These are phyloP conservation scores for Gambusia holbrooki DNA, from an alignment of 2,113 vertebrate species.

Conservation along the genomic window DNA sequence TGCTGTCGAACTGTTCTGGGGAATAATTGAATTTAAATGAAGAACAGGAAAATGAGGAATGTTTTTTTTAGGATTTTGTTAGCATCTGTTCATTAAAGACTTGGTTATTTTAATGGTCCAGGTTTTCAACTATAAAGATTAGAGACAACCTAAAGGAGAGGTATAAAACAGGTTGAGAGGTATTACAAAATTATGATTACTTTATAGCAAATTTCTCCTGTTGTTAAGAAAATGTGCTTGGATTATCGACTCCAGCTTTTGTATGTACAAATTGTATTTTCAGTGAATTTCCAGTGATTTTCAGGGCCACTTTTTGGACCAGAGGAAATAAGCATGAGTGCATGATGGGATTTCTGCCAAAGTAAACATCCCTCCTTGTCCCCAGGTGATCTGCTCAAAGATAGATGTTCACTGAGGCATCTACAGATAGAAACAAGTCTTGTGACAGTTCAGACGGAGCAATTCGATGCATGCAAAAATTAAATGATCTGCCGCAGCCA, in stretches of 20 bases:
- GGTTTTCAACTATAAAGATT: conserved; percentile 52
- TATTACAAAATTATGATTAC: conserved; percentile 65
- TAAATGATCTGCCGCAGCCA: conserved; percentile 74
- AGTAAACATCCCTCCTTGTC: conserved; percentile 63
- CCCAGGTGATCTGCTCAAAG: conserved; percentile 70
- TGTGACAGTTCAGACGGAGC: conserved; percentile 71
- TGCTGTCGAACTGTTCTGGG: conserved; percentile 67
- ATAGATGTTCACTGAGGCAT: conserved; percentile 62
- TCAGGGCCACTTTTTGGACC: conserved; percentile 46
- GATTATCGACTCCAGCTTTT: conserved; percentile 7
- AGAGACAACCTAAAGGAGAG: conserved; percentile 27
- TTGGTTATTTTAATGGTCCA: conserved; percentile 60
- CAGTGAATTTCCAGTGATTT: conserved; percentile 47
- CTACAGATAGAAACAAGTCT: conserved; percentile 70
- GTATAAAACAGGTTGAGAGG: conserved; percentile 26
- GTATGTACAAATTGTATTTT: conserved; percentile 38
- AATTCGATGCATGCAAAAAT: conserved; percentile 76
- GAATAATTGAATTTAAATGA: conserved; percentile 77
- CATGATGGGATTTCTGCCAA: conserved; percentile 71
- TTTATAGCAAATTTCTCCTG: conserved; percentile 53
- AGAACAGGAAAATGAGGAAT: conserved; percentile 64
- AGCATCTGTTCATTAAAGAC: conserved; percentile 63
- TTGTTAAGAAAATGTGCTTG: conserved; percentile 27
- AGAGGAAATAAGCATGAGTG: conserved; percentile 68
- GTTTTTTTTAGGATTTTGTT: conserved; percentile 59